These are phyloP conservation scores for Drosophila melanica DNA, from an alignment of 1,140 invertebrate genomes.

Conservation along the genomic window DNA sequence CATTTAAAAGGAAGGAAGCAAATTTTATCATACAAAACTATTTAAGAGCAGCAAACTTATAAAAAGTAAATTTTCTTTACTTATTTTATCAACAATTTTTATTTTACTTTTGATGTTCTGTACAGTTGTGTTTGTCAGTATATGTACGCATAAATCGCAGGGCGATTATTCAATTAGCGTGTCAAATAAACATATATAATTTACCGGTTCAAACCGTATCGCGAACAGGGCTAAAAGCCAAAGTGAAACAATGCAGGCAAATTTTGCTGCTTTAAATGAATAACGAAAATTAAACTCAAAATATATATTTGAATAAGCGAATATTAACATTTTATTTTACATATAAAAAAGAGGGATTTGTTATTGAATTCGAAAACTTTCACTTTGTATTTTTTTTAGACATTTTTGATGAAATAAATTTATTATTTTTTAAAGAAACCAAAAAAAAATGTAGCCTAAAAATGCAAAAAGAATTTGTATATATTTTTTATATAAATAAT, in stretches of 20 bases:
- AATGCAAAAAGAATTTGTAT: too few species aligned
- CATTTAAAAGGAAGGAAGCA: neutral
- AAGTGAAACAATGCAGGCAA: conserved; percentile 19
- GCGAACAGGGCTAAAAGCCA: conserved; percentile 16
- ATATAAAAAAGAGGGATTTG: neutral
- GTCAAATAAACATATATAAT: conserved; percentile 66
- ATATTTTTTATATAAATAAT: too few species aligned
- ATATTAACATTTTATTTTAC: neutral
- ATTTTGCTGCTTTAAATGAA: conserved; percentile 2
- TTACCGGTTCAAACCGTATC: conserved; percentile 15
- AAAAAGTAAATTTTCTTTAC: too few species aligned
- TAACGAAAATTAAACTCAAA: neutral
- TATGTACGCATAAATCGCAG: conserved; percentile 35
- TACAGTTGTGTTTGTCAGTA: conserved; percentile 4
- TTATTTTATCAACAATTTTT: too few species aligned
- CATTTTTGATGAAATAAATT: too few species aligned
- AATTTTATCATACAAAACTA: neutral
- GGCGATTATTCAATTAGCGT: conserved; percentile 72
- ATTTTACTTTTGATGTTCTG: too few species aligned
- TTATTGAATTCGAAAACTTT: too few species aligned
- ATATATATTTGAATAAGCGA: neutral
- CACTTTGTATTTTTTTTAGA: too few species aligned
- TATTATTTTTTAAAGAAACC: too few species aligned
- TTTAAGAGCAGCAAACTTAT: too few species aligned
- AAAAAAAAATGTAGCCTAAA: too few species aligned